Base-by-base conservation (phyloP, 2,888 invertebrate genomes). In the Oscheius sp. region DNA sequence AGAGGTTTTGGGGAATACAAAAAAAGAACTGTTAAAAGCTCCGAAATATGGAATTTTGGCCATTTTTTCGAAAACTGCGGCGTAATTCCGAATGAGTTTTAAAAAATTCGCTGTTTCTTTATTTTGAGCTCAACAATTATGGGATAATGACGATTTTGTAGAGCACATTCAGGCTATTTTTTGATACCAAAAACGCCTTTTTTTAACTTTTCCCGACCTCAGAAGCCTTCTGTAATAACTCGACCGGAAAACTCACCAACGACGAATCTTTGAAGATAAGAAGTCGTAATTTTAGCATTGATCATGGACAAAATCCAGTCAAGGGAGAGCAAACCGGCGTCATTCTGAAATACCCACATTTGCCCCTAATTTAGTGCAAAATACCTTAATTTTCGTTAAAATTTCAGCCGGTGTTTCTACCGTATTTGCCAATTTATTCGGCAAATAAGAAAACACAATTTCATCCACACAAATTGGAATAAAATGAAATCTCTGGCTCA, bases 271-370 rank as follows among this genome's bases (percentile, higher is more conserved):
- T 88, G 85, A 13, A 78, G 69, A 72, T 76, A 85, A 12, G 85
- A 80, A 9, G 82, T 78, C 6, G 81, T 74, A 25, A 88, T 71
- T 56, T 77, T 80, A 16, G 84, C 84, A 45, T 76, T 77, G 16
- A 88, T 84, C 85, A 87, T 85, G 45, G 81, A 80, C 18, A 88
- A 74, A 41, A 88, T 76, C 88, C 88, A 88, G 46, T 88, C 86
- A 18, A 88, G 72, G 1, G 82, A 82, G 7, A 88, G 80, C 16
- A 86, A 77, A 21, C 83, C 81, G 7, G 80, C 75, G 68, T 88
- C 88, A 23, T 79, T 76, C 86, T 88, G 77, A 18, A 82, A 76
- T n/a, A n/a, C n/a, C n/a, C n/a, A n/a, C n/a, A n/a, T 21, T 64
- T 16, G 25, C 9, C 35, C 6, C 43, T 12, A 16, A n/a, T n/a